Conservation (phyloP, 2,797 vertebrate genomes). For the Apogon talboti region DNA sequence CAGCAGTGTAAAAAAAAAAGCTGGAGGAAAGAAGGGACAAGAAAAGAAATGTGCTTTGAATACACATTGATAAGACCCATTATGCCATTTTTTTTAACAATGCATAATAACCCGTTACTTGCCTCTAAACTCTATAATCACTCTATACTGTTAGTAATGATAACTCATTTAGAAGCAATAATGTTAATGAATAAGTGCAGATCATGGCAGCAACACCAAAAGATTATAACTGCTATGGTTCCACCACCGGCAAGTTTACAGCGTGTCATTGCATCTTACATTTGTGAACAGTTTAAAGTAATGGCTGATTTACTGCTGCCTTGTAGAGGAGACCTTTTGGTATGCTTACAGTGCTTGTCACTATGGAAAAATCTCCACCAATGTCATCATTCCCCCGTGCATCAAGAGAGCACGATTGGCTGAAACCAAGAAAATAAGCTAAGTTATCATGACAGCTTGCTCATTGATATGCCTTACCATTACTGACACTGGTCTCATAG, state of each 20-base stretch:
- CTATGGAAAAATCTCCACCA: constrained; percentile 57
- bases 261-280: constrained; percentile 16
- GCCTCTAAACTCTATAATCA: constrained; percentile 41
- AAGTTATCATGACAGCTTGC: constrained; percentile 20
- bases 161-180: constrained; percentile 38
- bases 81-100: constrained; percentile 31
- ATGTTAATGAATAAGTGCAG: constrained; percentile 20
- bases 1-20: constrained; percentile 2
- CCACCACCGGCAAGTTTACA: constrained; percentile 2
- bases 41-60: constrained; percentile 16
- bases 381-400: constrained; percentile 25
- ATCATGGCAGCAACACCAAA: constrained; percentile 2
- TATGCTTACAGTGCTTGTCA: constrained; percentile 41
- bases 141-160: constrained; percentile 27
- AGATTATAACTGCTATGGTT: constrained; percentile 9
- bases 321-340: constrained; percentile 27
- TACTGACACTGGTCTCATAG: constrained; percentile 45
- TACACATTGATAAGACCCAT: neutral
- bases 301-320: constrained; percentile 26
- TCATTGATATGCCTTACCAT: constrained; percentile 63
- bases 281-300: constrained; percentile 5
- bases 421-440: constrained; percentile 24
- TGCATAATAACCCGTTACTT: constrained; percentile 31
- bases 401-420: constrained; percentile 50
- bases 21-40: neutral